A percentile compares a stretch with the other conserved stretches of the same genome.
These are phyloP conservation scores for Semaprochilodus insignis DNA, from an alignment of 2,797 vertebrate species.

Conservation along the genomic window DNA sequence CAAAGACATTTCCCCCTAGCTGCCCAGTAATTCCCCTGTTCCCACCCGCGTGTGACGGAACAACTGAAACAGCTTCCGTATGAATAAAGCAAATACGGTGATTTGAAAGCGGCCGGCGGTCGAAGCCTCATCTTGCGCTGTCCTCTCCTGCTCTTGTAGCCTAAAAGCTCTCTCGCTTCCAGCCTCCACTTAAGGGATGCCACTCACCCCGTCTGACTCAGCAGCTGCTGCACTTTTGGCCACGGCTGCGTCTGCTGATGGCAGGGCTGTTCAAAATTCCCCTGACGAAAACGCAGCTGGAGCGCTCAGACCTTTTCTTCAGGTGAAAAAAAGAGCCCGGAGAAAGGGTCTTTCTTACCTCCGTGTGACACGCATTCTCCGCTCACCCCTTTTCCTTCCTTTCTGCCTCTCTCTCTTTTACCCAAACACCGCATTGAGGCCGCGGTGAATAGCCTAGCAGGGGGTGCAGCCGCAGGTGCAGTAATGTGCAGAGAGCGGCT, in stretches of 20 bases:
- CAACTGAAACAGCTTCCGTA: not conserved
- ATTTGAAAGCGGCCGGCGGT: not conserved
- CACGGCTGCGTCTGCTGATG: conserved; percentile 48
- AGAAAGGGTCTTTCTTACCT: not conserved
- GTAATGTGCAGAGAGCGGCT: conserved; percentile 2
- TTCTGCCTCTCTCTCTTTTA: conserved; percentile 3
- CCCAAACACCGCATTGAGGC: conserved; percentile 14
- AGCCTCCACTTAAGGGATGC: conserved; percentile 39
- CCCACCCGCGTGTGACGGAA: no score
- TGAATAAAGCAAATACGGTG: not conserved
- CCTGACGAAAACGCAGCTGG: not conserved
- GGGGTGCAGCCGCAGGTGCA: not conserved
- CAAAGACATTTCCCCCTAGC: no score
- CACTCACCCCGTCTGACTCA: conserved; percentile 45
- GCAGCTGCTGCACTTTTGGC: conserved; percentile 41
- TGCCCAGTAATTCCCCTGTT: no score
- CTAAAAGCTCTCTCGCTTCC: not conserved
- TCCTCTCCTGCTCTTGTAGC: conserved; percentile 34
- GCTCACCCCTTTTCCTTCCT: conserved; percentile 15
- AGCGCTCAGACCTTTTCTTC: conserved; percentile 34
- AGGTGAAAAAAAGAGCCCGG: conserved; percentile 19
- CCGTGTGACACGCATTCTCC: not conserved
- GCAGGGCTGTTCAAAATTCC: conserved; percentile 36
- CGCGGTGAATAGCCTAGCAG: conserved; percentile 7
- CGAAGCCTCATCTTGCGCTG: not conserved